Evolutionary conservation across 2,113 vertebrate genomes (phyloP), one percentile per base, ranked within the genome.

Genomic region (Mandrillus leucophaeus): DNA sequence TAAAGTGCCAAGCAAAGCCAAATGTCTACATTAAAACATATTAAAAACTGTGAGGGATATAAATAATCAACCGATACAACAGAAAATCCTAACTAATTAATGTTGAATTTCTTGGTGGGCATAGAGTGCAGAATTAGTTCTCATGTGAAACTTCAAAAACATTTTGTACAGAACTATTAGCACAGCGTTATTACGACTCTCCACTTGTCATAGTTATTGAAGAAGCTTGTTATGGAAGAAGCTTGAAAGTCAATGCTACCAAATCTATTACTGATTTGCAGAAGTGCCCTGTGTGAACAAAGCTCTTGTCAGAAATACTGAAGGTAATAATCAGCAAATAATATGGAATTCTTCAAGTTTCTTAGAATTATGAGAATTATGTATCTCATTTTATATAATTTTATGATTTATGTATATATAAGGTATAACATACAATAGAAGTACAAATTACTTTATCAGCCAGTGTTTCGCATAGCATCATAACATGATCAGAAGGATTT

Each of bases 91-190:
- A 61, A 55, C 27, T 87, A 81, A 75, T 75, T 90, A 84, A 70
- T 13, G 14, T 43, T 88, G 50, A 11, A 45, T 91, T 93, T 96
- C 50, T 72, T 50, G 14, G 14, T 45, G 43, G 22, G 66, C 68
- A 87, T 16, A 72, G 8, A 76, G 30, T 23, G 18, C 32, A 81
- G 17, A 87, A 6, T 75, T 70, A 83, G 68, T 93, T 57, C 66
- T 92, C 20, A 95, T 68, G 20, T 93, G 59, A 93, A 57, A 73
- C 43, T 82, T 97, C 20, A 90, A 70, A 73, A 80, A 70, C 75
- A 3, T 80, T n/a, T 70, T 87, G 17, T 6, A 32, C 0, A 76
- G 45, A 55, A 75, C 2, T 30, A 79, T 90, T 83, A 68, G 61
- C 52, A 90, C 12, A 27, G 30, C 87, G 25, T 30, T 45, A 40